phyloP scores from a whole-genome alignment of 2,797 vertebrate species.

The Dendrocincla fuliginosa region DNA sequence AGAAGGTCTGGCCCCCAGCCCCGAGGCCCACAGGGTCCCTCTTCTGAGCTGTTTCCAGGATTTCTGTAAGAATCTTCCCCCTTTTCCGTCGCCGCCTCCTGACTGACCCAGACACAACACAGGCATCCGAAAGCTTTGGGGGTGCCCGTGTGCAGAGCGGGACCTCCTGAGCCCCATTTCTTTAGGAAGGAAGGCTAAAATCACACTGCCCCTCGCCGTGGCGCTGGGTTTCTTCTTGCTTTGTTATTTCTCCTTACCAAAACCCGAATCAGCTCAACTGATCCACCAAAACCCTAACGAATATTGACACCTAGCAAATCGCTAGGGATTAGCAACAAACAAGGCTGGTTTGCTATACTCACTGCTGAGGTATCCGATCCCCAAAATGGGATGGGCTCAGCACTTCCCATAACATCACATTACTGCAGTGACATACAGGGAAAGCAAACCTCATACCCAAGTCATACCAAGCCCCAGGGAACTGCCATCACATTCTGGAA shows the following conservation, averaged over 20 bases:
- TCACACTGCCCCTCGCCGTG: fast-evolving
- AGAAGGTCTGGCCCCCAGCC: neutral
- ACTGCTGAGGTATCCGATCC: neutral
- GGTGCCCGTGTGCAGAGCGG: fast-evolving
- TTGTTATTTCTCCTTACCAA: neutral
- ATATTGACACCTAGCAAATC: neutral
- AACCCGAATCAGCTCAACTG: neutral
- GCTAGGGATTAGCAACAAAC: neutral
- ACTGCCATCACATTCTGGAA: neutral
- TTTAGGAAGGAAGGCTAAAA: neutral
- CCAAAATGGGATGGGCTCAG: neutral
- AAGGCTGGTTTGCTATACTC: neutral
- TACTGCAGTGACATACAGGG: fast-evolving
- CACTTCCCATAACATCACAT: neutral
- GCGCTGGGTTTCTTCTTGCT: neutral
- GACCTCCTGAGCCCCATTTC: neutral
- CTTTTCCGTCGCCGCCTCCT: neutral
- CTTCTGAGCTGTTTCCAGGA: neutral
- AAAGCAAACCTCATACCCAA: neutral
- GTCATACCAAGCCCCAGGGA: neutral
- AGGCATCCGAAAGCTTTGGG: neutral
- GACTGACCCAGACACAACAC: neutral
- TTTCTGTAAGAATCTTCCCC: neutral
- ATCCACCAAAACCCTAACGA: neutral
- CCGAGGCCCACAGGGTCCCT: neutral